Conservation (phyloP, 2,113 vertebrate species). For the Scophthalmus maximus region DNA sequence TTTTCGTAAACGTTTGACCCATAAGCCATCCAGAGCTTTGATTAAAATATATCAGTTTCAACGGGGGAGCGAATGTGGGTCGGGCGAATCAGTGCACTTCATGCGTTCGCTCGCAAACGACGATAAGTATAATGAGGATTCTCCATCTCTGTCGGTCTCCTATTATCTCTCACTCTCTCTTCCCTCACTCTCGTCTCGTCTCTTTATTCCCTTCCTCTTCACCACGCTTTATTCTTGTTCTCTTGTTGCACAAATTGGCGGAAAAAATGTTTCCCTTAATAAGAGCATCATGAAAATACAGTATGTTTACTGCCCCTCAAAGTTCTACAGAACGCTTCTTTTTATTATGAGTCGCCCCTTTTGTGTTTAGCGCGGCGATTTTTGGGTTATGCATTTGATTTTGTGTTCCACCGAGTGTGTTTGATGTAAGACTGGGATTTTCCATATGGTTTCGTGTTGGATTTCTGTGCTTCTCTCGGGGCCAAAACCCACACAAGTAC, state of each 20-base stretch:
- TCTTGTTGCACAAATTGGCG: not conserved
- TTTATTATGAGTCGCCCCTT: conserved; percentile 1
- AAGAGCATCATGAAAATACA: not conserved
- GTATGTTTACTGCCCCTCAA: not conserved
- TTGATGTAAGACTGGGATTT: conserved; percentile 5
- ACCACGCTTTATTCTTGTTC: not conserved
- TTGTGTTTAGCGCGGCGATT: too few relatives aligned
- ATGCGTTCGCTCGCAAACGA: not conserved
- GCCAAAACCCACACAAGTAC: not conserved
- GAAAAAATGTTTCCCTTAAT: too few relatives aligned
- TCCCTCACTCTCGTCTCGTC: not conserved
- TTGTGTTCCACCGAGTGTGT: not conserved
- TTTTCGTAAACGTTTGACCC: not conserved
- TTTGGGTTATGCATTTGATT: too few relatives aligned
- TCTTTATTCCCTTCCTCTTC: not conserved
- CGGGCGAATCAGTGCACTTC: conserved; percentile 20
- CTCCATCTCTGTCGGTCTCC: conserved; percentile 1
- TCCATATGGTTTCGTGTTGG: not conserved
- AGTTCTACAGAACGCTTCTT: not conserved
- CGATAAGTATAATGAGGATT: conserved; percentile 7
- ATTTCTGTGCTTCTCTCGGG: not conserved
- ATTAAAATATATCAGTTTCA: conserved; percentile 4
- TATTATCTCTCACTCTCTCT: not conserved
- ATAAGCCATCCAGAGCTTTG: not conserved
- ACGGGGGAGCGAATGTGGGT: conserved; percentile 25